phyloP scores from a whole-genome alignment of 1,140 invertebrate species.

The Drosophila rhopaloa region DNA sequence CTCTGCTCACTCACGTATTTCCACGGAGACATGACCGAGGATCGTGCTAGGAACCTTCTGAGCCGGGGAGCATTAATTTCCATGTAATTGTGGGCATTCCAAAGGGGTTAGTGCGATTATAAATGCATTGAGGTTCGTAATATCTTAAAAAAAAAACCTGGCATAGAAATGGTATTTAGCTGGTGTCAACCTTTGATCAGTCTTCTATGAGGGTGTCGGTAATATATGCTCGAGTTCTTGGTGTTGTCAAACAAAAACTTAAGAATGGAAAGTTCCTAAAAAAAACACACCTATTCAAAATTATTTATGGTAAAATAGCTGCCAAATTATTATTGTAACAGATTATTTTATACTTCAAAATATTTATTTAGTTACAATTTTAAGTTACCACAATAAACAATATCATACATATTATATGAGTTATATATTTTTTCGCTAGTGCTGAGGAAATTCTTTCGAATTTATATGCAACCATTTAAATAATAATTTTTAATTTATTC shows the following conservation, averaged over 20 bases:
- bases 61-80: constrained; percentile 44
- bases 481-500: no score
- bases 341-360: no score
- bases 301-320: no score
- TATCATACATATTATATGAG: no score
- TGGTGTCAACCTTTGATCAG: constrained; percentile 17
- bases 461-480: no score
- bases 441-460: no score
- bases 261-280: background rate
- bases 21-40: constrained; percentile 34
- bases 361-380: no score
- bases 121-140: constrained; percentile 44
- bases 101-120: constrained; percentile 30
- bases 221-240: constrained; percentile 5
- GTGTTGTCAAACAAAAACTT: background rate
- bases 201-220: background rate
- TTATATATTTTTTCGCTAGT: no score
- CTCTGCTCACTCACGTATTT: constrained; percentile 45
- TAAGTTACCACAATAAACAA: no score
- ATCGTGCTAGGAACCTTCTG: constrained; percentile 51
- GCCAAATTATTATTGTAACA: no score
- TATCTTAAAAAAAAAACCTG: constrained; percentile 12
- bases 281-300: no score
- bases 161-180: constrained; percentile 4
- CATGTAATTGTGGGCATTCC: constrained; percentile 54